Conservation (phyloP, 1,140 invertebrate species). For the Lasaia peninsularis region DNA sequence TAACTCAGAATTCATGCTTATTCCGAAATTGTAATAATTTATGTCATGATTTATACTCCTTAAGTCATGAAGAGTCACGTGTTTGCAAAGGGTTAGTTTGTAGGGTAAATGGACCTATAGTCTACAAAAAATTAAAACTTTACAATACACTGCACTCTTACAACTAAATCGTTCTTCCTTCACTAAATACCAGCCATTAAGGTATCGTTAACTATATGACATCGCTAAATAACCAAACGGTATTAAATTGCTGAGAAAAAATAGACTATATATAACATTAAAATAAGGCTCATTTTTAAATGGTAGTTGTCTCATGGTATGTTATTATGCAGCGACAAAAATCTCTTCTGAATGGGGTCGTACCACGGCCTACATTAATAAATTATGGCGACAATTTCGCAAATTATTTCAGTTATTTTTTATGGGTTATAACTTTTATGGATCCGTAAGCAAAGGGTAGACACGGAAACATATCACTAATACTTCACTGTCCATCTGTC, state of each 20-base stretch:
- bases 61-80: slow-evolving; percentile 3
- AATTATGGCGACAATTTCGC: slow-evolving; percentile 57
- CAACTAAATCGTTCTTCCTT: slow-evolving; percentile 62
- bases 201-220: slow-evolving; percentile 69
- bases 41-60: slow-evolving; percentile 1
- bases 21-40: neutral
- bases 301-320: slow-evolving; percentile 14
- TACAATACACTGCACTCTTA: slow-evolving; percentile 67
- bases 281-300: slow-evolving; percentile 19
- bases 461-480: too few relatives aligned
- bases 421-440: too few relatives aligned
- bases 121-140: slow-evolving; percentile 75
- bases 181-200: slow-evolving; percentile 70
- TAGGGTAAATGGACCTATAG: slow-evolving; percentile 35
- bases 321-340: slow-evolving; percentile 41
- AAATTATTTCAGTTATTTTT: slow-evolving; percentile 58
- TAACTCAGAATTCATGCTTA: too few relatives aligned
- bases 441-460: too few relatives aligned
- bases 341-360: slow-evolving; percentile 63
- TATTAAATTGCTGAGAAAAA: neutral
- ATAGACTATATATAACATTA: slow-evolving; percentile 21
- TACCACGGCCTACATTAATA: slow-evolving; percentile 55
- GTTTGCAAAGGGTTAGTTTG: slow-evolving; percentile 5
- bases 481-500: too few relatives aligned
- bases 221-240: slow-evolving; percentile 16